phyloP scores from a whole-genome alignment of 2,888 invertebrate species.

The Drosophila robusta region DNA sequence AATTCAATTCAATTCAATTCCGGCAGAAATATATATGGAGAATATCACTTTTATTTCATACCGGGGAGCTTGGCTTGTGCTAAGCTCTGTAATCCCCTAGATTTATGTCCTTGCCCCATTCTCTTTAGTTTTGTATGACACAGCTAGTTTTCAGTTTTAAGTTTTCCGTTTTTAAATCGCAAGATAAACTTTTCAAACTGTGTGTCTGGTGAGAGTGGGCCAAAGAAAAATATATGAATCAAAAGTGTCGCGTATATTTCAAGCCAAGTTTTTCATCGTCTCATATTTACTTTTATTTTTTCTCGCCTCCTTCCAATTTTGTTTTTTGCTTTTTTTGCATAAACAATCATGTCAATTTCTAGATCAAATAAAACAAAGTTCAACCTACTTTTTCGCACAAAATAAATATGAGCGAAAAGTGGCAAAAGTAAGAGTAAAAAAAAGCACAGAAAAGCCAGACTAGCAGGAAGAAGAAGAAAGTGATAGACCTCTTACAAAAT shows the following conservation, averaged over 20 bases:
- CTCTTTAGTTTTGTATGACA: conserved; percentile 25
- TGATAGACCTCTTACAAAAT: conserved; percentile 67
- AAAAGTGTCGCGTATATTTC: conserved; percentile 55
- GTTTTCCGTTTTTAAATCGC: conserved; percentile 25
- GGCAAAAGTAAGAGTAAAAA: conserved; percentile 41
- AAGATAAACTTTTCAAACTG: conserved; percentile 56
- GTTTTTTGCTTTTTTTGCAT: conserved; percentile 50
- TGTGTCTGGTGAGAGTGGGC: conserved; percentile 5
- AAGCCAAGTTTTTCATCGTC: conserved; percentile 36
- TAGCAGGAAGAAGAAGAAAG: conserved; percentile 39
- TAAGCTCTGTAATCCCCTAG: conserved; percentile 45
- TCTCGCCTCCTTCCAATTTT: background rate
- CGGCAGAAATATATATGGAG: background rate
- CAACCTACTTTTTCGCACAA: conserved; percentile 45
- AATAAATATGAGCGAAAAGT: conserved; percentile 47
- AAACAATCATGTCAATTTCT: conserved; percentile 77
- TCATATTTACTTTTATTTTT: conserved; percentile 24
- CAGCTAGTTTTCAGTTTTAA: conserved; percentile 34
- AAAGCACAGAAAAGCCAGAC: background rate
- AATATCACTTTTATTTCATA: conserved; percentile 6
- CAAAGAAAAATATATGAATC: conserved; percentile 30
- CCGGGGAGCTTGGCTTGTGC: conserved; percentile 27
- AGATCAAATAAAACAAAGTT: conserved; percentile 77
- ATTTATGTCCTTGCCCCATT: conserved; percentile 28
- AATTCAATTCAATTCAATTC: conserved; percentile 43